These are phyloP conservation scores for Nasonovia ribisnigri DNA, from an alignment of 2,888 invertebrate species.

Conservation along the genomic window DNA sequence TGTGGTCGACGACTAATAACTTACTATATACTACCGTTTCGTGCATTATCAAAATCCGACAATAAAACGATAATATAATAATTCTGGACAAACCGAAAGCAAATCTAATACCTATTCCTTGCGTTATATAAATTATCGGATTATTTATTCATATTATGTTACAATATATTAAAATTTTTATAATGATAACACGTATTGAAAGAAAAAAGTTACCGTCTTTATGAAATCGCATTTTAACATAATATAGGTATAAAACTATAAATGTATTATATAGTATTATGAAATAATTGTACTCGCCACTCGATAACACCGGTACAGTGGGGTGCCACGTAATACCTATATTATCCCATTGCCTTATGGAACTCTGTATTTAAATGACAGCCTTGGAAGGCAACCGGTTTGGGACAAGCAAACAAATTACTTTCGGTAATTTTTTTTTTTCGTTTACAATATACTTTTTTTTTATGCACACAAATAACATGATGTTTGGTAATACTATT, in stretches of 20 bases:
- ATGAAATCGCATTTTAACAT: neutral
- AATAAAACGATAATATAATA: neutral
- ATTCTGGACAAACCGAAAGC: neutral
- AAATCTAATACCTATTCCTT: neutral
- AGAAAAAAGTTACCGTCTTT: neutral
- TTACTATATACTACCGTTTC: neutral
- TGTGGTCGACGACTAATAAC: neutral
- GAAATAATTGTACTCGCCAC: neutral
- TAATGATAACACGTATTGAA: neutral
- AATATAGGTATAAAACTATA: neutral
- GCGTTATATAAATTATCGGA: neutral
- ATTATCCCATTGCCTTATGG: neutral
- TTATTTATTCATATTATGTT: neutral
- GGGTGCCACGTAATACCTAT: neutral
- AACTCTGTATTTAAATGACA: constrained; percentile 21
- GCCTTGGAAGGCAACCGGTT: constrained; percentile 57
- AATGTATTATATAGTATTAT: neutral
- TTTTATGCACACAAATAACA: constrained; percentile 37
- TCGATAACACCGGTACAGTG: neutral
- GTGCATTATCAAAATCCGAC: neutral
- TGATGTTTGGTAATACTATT: constrained; percentile 8
- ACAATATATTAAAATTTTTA: neutral
- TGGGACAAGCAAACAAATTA: constrained; percentile 48
- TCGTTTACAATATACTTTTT: constrained; percentile 6
- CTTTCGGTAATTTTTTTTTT: constrained; percentile 43